Conservation (phyloP, 2,113 vertebrate genomes). For the Geococcyx californianus region DNA sequence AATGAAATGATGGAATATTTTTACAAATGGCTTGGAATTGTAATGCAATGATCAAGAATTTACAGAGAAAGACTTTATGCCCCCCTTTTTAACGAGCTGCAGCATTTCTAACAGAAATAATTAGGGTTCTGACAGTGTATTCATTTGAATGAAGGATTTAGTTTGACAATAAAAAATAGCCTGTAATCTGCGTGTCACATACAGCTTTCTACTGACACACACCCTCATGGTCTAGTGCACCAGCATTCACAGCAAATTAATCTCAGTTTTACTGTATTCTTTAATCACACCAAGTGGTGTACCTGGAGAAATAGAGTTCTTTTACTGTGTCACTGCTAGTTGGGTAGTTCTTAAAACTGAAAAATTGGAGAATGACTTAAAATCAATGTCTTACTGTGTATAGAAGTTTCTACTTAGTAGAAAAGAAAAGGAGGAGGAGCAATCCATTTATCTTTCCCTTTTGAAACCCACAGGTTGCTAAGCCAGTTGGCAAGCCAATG, state of each 20-base stretch:
- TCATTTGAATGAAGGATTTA: constrained; percentile 32
- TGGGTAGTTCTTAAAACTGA: neutral
- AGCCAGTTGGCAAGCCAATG: neutral
- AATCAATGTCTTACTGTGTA: neutral
- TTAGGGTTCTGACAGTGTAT: constrained; percentile 29
- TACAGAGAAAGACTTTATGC: neutral
- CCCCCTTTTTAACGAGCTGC: neutral
- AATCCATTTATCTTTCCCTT: neutral
- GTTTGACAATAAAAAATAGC: constrained; percentile 50
- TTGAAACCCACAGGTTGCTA: neutral
- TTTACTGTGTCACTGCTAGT: neutral
- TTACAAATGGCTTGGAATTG: constrained; percentile 10
- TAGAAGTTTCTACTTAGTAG: neutral
- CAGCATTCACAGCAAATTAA: constrained; percentile 23
- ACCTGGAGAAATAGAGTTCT: neutral
- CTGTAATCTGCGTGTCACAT: constrained; percentile 2
- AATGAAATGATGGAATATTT: constrained; percentile 5
- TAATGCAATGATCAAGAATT: constrained; percentile 4
- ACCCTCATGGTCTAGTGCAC: constrained; percentile 9
- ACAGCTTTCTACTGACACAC: constrained; percentile 16
- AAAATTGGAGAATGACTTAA: neutral
- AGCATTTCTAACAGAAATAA: constrained; percentile 28
- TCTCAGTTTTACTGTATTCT: constrained; percentile 5
- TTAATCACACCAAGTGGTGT: neutral
- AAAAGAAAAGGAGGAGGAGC: neutral